Evolutionary conservation across 2,888 invertebrate genomes (phyloP), one percentile per base, ranked within the genome.

Genomic region (Brachyptera risi): DNA sequence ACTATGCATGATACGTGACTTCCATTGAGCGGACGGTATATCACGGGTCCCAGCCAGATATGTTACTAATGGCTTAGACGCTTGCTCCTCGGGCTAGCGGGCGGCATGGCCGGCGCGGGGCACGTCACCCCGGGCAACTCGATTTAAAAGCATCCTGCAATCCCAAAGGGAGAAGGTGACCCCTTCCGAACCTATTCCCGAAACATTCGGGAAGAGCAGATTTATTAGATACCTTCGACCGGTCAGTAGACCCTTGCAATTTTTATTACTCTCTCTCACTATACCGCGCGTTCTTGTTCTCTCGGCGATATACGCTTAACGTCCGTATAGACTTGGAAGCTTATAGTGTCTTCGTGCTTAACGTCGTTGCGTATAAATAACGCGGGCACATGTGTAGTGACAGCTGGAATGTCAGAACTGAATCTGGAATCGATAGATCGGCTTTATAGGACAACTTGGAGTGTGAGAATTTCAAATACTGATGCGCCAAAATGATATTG

Each of bases 191-290:
- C 23, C 54, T 24, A 24, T 23, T 19, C 15, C n/a, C 24, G 21
- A 44, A 56, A 56, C 56, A 56, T 56, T 56, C 31, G 23, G 19
- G 38, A 56, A 38, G 38, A 26, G 26, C 56, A 40, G 38, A 56
- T 56, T 56, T 56, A 56, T 56, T 23, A 7, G 40, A 26, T 17
- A 38, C 31, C 31, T 31, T 31, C 31, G 31, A 54, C 54, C 23
- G 54, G 54, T 15, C 54, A 54, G 31, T 54, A 11, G 54, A 21
- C 38, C 40, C 56, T 21, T 37, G 24, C 7, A 56, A 56, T 38
- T 56, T 31, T 31, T 31, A 31, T 31, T 7, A 31, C 31, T 5
- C 31, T 31, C 31, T n/a, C n/a, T n/a, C n/a, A n/a, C n/a, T n/a
- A n/a, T n/a, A n/a, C n/a, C n/a, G n/a, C n/a, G n/a, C n/a, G n/a